Conservation (phyloP, 2,797 vertebrate genomes). For the Pseudocheirus occidentalis region DNA sequence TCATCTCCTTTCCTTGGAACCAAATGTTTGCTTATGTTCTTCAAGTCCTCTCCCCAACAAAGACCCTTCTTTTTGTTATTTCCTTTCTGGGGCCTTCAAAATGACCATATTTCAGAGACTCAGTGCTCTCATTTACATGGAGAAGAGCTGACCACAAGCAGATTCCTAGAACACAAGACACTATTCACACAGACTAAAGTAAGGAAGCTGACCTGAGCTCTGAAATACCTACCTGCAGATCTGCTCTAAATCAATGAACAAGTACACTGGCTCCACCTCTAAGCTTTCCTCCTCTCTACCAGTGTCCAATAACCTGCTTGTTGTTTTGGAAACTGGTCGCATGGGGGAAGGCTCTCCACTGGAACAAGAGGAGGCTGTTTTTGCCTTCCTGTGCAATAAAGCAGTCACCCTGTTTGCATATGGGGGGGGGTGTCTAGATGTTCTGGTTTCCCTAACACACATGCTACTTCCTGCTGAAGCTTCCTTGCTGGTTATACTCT, state of each 20-base stretch:
- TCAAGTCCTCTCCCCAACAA: not conserved
- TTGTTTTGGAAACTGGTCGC: not conserved
- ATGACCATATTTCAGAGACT: not conserved
- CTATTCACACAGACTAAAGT: not conserved
- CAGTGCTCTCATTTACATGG: not conserved
- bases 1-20: not conserved
- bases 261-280: not conserved
- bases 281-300: not conserved
- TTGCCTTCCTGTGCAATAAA: conserved; percentile 23
- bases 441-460: conserved; percentile 35
- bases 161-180: not conserved
- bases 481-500: conserved; percentile 30
- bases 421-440: conserved; percentile 5
- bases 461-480: conserved; percentile 25
- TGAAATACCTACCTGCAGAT: not conserved
- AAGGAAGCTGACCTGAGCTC: not conserved
- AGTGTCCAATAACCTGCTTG: not conserved
- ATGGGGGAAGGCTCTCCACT: not conserved
- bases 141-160: not conserved
- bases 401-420: conserved; percentile 24
- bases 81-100: not conserved
- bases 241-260: not conserved
- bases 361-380: not conserved
- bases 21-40: not conserved
- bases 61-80: not conserved